These are phyloP conservation scores for Platygyra sinensis DNA, from an alignment of 64 coral and sea anemone genomes.

Conservation along the genomic window DNA sequence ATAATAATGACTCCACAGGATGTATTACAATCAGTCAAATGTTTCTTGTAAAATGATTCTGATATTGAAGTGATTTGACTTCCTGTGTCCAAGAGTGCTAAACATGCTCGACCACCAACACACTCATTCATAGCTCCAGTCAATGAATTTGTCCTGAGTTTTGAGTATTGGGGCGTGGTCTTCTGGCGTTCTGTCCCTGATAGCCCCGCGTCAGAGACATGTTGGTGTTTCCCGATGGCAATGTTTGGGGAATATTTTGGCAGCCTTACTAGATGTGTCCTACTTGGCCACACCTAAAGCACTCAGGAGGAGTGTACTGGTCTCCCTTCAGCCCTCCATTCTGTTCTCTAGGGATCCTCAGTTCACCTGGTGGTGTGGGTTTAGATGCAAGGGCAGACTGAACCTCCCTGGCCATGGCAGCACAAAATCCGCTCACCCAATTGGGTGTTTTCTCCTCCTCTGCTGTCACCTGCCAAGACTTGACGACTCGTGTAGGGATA, in stretches of 20 bases:
- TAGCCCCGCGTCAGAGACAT: conserved; percentile 53
- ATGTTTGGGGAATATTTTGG: not conserved
- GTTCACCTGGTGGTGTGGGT: not conserved
- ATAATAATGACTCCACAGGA: too few species aligned
- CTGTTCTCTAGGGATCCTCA: not conserved
- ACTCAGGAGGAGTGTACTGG: conserved; percentile 36
- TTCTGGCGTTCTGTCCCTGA: conserved; percentile 38
- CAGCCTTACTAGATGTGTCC: conserved; percentile 46
- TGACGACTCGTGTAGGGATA: too few species aligned
- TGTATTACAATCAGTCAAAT: too few species aligned
- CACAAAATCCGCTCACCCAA: not conserved
- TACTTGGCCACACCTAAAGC: conserved; percentile 64
- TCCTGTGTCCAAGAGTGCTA: conserved; percentile 59
- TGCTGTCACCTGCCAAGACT: too few species aligned
- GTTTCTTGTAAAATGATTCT: too few species aligned
- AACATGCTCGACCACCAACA: conserved; percentile 42
- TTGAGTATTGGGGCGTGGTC: conserved; percentile 39
- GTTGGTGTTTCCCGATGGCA: conserved; percentile 25
- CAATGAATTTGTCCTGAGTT: not conserved
- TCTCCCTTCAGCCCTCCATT: too few species aligned
- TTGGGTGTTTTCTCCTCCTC: not conserved
- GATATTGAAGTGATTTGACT: conserved; percentile 54
- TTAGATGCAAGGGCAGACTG: not conserved
- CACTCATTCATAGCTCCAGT: conserved; percentile 51
- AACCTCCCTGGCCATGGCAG: not conserved